A percentile compares a stretch with the other conserved stretches of the same genome.
Conservation (phyloP, 2,113 vertebrate species). For the Centropristis striata region DNA sequence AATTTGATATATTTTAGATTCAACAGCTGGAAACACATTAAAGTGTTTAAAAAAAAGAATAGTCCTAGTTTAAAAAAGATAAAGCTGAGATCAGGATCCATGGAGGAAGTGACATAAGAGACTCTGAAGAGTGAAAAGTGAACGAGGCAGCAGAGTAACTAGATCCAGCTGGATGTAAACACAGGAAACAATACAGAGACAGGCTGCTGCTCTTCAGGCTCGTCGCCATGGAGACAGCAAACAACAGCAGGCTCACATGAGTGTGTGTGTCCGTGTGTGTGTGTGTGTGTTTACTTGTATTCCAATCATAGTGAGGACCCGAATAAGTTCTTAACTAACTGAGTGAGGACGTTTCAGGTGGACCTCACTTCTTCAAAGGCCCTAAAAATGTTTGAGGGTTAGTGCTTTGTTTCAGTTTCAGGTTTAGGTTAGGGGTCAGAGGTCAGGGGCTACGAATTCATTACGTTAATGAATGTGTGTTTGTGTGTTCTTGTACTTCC, state of each 20-base stretch:
- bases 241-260: not conserved
- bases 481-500: too few relatives aligned
- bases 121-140: not conserved
- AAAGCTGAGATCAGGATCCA: not conserved
- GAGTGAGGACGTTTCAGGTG: too few relatives aligned
- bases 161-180: conserved; percentile 3
- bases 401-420: too few relatives aligned
- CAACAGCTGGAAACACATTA: not conserved
- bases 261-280: too few relatives aligned
- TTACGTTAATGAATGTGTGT: too few relatives aligned
- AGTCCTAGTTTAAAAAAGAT: not conserved
- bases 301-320: too few relatives aligned
- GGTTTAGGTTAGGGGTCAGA: too few relatives aligned
- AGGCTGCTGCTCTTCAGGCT: not conserved
- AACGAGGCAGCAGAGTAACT: conserved; percentile 11
- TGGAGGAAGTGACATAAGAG: not conserved
- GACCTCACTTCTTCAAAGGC: too few relatives aligned
- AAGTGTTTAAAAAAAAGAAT: not conserved
- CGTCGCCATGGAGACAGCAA: conserved; percentile 7
- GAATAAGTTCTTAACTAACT: too few relatives aligned
- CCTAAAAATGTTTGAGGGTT: too few relatives aligned
- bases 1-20: not conserved
- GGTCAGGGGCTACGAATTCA: too few relatives aligned
- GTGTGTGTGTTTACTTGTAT: too few relatives aligned
- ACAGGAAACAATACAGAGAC: conserved; percentile 5